Evolutionary conservation across 2,113 vertebrate genomes (phyloP), one percentile per base, ranked within the genome.

Genomic region (Strigops habroptila): DNA sequence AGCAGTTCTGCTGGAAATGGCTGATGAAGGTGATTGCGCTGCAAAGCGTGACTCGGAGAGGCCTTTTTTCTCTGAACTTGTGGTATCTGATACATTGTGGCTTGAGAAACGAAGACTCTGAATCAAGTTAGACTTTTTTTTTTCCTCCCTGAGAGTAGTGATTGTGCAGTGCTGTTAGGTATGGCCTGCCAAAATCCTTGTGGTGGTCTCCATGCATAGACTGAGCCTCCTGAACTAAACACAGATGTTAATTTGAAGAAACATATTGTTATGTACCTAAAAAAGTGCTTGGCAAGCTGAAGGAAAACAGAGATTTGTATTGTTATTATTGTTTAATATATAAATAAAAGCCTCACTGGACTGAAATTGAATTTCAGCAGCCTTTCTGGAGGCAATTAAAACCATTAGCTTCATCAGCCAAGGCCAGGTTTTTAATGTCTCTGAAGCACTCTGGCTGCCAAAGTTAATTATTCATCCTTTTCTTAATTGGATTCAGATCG

Each of bases 341-440:
- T 90, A 91, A 97, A 94, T 93, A 91, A 91, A 92, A 55, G 80
- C 64, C 60, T 93, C 90, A 30, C 77, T 87, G 95, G 95, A 57
- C 90, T 74, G 93, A 91, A 95, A 94, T 67, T 87, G 75, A 91
- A 91, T 97, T 96, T 96, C 82, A 97, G 74, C 91, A 94, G 87
- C 91, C 83, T 95, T 91, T 96, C 97, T 96, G 91, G 86, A 96
- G 91, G 95, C 93, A 96, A 96, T 96, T 97, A 96, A 96, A 96
- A 91, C 93, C 93, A 95, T 96, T 96, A 94, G 80, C 88, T 93
- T 81, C 96, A 92, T 93, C 91, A 95, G 81, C 81, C 95, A 86
- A 90, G 91, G 88, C 96, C 91, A 95, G 68, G 8, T 0, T 91
- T 95, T 91, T 93, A 93, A 95, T 85, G 86, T 94, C 86, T 95